phyloP scores from a whole-genome alignment of 2,113 vertebrate genomes.

The Eulemur rufifrons region DNA sequence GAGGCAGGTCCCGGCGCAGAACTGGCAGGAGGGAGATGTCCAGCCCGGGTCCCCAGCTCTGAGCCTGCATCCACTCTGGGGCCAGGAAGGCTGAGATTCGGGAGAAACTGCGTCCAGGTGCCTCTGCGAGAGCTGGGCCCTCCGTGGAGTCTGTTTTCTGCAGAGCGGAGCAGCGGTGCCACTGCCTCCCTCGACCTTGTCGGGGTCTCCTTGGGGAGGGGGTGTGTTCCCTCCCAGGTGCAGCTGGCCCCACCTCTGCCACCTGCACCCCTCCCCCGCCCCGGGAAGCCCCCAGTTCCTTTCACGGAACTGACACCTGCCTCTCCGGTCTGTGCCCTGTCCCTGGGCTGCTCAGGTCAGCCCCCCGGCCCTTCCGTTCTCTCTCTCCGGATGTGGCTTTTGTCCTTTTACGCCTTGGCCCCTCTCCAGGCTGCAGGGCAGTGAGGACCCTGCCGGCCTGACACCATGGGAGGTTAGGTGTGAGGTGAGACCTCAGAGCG shows the following conservation, averaged over 20 bases:
- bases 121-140: neutral
- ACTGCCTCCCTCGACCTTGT: no score
- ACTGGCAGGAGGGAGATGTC: accelerated
- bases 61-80: neutral
- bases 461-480: neutral
- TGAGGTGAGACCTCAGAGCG: neutral
- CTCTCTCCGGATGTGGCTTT: neutral
- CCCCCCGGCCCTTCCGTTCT: neutral
- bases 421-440: neutral
- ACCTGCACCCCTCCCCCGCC: neutral
- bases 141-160: accelerated
- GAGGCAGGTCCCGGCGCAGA: accelerated
- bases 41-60: accelerated
- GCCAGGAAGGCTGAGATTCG: neutral
- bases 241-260: neutral
- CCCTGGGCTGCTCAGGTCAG: neutral
- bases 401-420: neutral
- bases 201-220: neutral
- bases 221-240: neutral
- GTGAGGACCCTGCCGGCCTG: neutral
- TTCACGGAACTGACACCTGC: neutral
- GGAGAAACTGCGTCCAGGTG: neutral
- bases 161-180: accelerated
- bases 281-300: neutral
- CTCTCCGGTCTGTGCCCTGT: neutral